phyloP scores from a whole-genome alignment of 2,888 invertebrate genomes.

The Leptopilina myrica region DNA sequence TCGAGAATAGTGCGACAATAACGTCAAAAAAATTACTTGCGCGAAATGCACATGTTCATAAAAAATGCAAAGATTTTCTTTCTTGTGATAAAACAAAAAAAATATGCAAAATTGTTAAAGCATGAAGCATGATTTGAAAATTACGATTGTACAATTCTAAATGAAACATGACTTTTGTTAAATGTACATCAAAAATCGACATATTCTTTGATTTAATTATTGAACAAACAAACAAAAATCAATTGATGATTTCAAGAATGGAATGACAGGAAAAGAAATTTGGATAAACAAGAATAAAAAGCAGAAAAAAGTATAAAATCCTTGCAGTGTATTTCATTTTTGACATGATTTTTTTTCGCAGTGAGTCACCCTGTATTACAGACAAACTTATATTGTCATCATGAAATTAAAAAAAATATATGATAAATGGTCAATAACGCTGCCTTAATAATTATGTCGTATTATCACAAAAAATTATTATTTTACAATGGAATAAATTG shows the following conservation, averaged over 20 bases:
- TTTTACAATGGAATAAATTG: slow-evolving; percentile 69
- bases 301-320: slow-evolving; percentile 47
- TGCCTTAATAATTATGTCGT: slow-evolving; percentile 61
- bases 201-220: not conserved
- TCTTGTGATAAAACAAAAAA: slow-evolving; percentile 28
- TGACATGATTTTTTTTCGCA: slow-evolving; percentile 38
- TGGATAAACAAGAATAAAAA: slow-evolving; percentile 25
- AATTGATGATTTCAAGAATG: not conserved
- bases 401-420: slow-evolving; percentile 46
- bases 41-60: slow-evolving; percentile 24
- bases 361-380: slow-evolving; percentile 50
- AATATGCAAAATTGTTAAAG: slow-evolving; percentile 44
- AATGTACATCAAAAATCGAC: slow-evolving; percentile 8
- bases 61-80: slow-evolving; percentile 17
- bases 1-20: slow-evolving; percentile 53
- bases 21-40: slow-evolving; percentile 21
- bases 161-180: slow-evolving; percentile 41
- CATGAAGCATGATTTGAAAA: slow-evolving; percentile 47
- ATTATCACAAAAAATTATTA: slow-evolving; percentile 71
- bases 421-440: slow-evolving; percentile 44
- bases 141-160: slow-evolving; percentile 17
- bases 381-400: slow-evolving; percentile 50
- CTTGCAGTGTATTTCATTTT: slow-evolving; percentile 50
- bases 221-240: not conserved
- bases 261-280: not conserved